These are phyloP conservation scores for Diadophis punctatus DNA, from an alignment of 2,113 vertebrate genomes.

Conservation along the genomic window DNA sequence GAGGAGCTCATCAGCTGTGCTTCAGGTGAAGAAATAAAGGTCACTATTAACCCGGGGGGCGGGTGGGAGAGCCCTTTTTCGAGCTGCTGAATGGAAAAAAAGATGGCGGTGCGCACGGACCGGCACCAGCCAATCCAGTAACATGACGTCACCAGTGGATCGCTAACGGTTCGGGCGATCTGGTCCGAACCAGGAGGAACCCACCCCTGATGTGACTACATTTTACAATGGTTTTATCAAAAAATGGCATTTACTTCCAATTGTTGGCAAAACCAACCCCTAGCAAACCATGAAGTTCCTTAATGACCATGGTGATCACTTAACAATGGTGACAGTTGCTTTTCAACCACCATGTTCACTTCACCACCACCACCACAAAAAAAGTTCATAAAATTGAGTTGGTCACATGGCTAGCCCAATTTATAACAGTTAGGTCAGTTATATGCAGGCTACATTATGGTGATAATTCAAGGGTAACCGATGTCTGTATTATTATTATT, in stretches of 20 bases:
- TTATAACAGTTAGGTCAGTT: not conserved
- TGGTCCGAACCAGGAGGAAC: too few species aligned
- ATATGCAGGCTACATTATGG: not conserved
- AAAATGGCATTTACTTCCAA: not conserved
- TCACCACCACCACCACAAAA: not conserved
- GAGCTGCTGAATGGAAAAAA: too few species aligned
- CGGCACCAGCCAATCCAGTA: too few species aligned
- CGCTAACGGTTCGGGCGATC: too few species aligned
- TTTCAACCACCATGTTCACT: not conserved
- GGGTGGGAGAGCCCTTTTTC: too few species aligned
- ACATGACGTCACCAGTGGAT: too few species aligned
- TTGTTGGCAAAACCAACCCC: not conserved
- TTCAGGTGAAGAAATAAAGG: too few species aligned
- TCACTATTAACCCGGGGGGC: too few species aligned
- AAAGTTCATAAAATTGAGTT: not conserved
- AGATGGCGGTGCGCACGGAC: too few species aligned
- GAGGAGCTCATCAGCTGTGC: too few species aligned
- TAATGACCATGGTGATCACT: not conserved
- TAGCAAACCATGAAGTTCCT: not conserved
- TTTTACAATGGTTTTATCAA: not conserved
- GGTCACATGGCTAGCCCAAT: not conserved
- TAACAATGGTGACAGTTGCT: not conserved
- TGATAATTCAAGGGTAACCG: not conserved
- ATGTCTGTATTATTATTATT: not conserved
- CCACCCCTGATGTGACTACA: too few species aligned